phyloP scores from a whole-genome alignment of 2,113 vertebrate species.

The Corythaeola cristata region DNA sequence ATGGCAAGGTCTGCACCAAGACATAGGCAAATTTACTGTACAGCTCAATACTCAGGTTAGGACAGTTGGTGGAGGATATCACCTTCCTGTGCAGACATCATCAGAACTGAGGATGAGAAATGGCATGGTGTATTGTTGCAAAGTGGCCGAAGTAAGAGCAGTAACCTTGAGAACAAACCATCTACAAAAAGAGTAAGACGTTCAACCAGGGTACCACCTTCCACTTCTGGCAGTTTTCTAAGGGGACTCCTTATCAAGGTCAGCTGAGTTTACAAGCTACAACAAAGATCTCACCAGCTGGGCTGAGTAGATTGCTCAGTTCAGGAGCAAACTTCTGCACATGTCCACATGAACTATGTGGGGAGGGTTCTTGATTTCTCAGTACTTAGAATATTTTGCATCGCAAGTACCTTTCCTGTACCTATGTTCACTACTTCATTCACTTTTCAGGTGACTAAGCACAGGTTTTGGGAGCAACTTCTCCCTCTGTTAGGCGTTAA shows the following conservation, averaged over 20 bases:
- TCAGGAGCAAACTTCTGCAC: not conserved
- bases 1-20: not conserved
- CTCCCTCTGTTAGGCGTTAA: not conserved
- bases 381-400: not conserved
- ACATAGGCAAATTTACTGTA: not conserved
- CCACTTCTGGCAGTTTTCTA: not conserved
- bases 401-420: not conserved
- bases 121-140: too few relatives aligned
- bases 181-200: not conserved
- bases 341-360: rapidly evolving
- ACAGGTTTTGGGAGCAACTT: not conserved
- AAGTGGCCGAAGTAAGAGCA: not conserved
- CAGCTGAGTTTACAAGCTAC: not conserved
- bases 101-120: not conserved
- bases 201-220: not conserved
- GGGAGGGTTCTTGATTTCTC: not conserved
- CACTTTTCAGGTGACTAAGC: not conserved
- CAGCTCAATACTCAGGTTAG: not conserved
- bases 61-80: not conserved
- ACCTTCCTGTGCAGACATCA: not conserved
- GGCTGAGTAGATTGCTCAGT: not conserved
- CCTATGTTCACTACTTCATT: not conserved
- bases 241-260: not conserved
- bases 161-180: not conserved
- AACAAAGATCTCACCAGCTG: not conserved